phyloP scores from a whole-genome alignment of 1,140 invertebrate genomes.

The Drosophila micromelanica region DNA sequence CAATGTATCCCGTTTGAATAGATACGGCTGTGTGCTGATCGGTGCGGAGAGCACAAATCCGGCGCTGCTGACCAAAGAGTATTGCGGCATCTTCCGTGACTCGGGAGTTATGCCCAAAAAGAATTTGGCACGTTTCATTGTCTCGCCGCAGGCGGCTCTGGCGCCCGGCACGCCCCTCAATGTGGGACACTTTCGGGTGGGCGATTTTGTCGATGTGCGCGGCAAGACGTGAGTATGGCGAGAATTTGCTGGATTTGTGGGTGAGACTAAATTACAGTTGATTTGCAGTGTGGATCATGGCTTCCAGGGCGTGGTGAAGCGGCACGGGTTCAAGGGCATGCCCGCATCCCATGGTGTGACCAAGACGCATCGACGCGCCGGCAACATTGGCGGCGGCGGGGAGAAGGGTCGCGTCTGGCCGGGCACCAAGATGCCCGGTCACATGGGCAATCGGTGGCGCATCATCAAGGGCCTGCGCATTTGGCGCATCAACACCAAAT shows the following conservation, averaged over 20 bases:
- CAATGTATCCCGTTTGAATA: slow-evolving; percentile 80
- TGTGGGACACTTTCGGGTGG: slow-evolving; percentile 95
- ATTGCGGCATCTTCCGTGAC: slow-evolving; percentile 93
- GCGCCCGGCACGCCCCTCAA: slow-evolving; percentile 95
- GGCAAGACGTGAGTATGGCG: slow-evolving; percentile 93
- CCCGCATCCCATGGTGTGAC: slow-evolving; percentile 96
- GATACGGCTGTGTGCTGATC: slow-evolving; percentile 91
- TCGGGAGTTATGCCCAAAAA: slow-evolving; percentile 96
- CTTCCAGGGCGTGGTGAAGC: slow-evolving; percentile 99
- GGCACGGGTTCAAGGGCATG: slow-evolving; percentile 98
- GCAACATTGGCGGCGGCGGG: slow-evolving; percentile 94
- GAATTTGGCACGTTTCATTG: slow-evolving; percentile 92
- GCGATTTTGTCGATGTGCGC: slow-evolving; percentile 95
- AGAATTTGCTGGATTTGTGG: not conserved
- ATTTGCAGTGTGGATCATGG: slow-evolving; percentile 92
- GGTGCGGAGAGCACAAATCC: slow-evolving; percentile 96
- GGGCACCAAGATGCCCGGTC: slow-evolving; percentile 98
- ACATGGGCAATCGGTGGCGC: slow-evolving; percentile 95
- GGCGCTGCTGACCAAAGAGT: slow-evolving; percentile 93
- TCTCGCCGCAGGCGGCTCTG: slow-evolving; percentile 94
- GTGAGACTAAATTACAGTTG: not conserved
- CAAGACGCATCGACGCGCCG: slow-evolving; percentile 96
- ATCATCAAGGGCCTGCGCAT: slow-evolving; percentile 91
- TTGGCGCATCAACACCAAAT: slow-evolving; percentile 95
- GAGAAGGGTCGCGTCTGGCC: slow-evolving; percentile 95